Percentiles rank a stretch among this genome's conserved stretches.
phyloP scores from a whole-genome alignment of 2,797 vertebrate species.

The Odontamblyopus lacepedii region DNA sequence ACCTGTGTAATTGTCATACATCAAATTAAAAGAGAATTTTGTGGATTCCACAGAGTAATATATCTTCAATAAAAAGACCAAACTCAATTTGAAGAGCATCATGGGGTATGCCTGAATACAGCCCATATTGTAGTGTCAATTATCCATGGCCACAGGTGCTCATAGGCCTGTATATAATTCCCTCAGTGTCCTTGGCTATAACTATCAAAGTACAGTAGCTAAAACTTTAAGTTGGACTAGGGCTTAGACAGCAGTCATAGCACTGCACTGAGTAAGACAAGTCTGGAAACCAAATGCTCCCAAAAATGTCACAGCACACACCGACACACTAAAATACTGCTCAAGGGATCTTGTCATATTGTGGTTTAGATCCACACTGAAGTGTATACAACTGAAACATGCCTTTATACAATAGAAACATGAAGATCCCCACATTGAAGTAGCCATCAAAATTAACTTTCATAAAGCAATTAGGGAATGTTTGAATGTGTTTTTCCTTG shows the following conservation, averaged over 20 bases:
- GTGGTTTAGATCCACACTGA: neutral
- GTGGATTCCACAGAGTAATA: conserved; percentile 1
- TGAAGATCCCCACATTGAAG: neutral
- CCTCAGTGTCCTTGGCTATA: neutral
- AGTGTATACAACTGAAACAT: neutral
- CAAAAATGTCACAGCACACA: neutral
- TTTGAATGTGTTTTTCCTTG: neutral
- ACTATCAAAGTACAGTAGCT: neutral
- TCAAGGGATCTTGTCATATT: neutral
- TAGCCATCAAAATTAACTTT: neutral
- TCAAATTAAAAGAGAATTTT: conserved; percentile 1
- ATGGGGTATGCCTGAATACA: neutral
- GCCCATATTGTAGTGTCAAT: neutral
- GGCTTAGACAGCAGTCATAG: neutral
- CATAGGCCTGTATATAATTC: neutral
- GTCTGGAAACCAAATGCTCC: neutral
- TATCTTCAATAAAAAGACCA: conserved; percentile 9
- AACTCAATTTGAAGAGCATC: conserved; percentile 2
- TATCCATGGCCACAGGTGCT: neutral
- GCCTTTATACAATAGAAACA: no score
- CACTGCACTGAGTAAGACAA: neutral
- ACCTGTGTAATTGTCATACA: conserved; percentile 5
- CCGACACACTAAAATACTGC: neutral
- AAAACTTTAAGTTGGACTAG: neutral
- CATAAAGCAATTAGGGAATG: neutral